Base-by-base conservation (phyloP, 2,113 vertebrate genomes). In the Saguinus midas region DNA sequence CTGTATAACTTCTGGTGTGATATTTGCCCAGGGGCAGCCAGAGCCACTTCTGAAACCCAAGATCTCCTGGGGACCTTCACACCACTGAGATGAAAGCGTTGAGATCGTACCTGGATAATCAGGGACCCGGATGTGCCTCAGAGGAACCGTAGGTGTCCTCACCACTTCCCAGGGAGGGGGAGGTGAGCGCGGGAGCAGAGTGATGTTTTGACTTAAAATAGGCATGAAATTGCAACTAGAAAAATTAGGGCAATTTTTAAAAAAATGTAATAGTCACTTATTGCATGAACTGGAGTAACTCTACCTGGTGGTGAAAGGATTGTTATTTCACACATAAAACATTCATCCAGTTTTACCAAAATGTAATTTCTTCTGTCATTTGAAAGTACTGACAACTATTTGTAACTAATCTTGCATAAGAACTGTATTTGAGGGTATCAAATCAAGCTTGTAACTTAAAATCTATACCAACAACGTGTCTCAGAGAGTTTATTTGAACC, bases 361-460 rank as follows among this genome's bases (percentile, higher is more conserved):
- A 86, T 97, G 92, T 98, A 78, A 97, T 96, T 87, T 79, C 78
- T 94, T 94, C 96, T 88, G 95, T 96, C 91, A 96, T 92, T 96
- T 94, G 91, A 94, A 97, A 98, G 72, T 91, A 96, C 70, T 95
- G 72, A 82, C 80, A 97, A 96, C 85, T 93, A 95, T 98, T 97
- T 98, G 96, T 98, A 98, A 98, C 94, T 97, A 96, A 97, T 96
- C 89, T 96, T 73, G 97, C 91, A 95, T 95, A 98, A 98, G 93
- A 96, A 94, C 97, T 98, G 96, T 98, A 89, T 98, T 97, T 98
- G 96, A 98, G 98, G 98, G 58, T 58, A 35, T 98, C 95, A 98
- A 55, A 97, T 94, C 82, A 95, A 97, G 97, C 97, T 98, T 98
- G 98, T 98, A 96, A 98, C 98, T 98, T 98, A 98, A 97, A 97